A percentile compares a stretch with the other conserved stretches of the same genome.
Conservation (phyloP, 2,888 invertebrate species). For the Volucella inflata region DNA sequence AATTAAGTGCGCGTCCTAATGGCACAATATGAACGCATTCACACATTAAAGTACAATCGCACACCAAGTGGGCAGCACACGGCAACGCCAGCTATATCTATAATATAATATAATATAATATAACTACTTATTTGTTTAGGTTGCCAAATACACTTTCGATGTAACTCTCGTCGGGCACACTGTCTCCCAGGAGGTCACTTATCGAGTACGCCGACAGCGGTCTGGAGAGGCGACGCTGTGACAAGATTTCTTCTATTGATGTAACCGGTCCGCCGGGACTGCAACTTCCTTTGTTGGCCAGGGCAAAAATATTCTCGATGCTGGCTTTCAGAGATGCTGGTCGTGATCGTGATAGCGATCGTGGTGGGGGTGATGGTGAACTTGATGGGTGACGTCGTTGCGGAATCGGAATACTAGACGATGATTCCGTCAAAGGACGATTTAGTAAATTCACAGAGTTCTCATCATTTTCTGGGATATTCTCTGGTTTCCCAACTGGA, state of each 20-base stretch:
- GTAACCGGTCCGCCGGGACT: constrained; percentile 80
- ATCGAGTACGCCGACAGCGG: constrained; percentile 83
- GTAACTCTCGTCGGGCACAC: constrained; percentile 65
- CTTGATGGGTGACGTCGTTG: constrained; percentile 73
- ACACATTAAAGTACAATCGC: neutral
- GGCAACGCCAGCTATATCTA: too few species aligned
- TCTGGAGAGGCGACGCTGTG: constrained; percentile 81
- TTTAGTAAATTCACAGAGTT: constrained; percentile 80
- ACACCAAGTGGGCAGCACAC: neutral
- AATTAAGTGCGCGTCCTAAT: constrained; percentile 14
- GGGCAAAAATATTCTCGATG: constrained; percentile 82
- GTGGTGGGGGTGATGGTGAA: constrained; percentile 69
- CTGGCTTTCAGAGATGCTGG: constrained; percentile 80
- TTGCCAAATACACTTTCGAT: constrained; percentile 68
- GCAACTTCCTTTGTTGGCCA: constrained; percentile 78
- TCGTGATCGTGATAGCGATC: constrained; percentile 71
- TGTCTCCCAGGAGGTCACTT: constrained; percentile 82
- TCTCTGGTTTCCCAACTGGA: constrained; percentile 73
- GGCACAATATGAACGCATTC: constrained; percentile 53
- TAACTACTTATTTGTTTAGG: constrained; percentile 54
- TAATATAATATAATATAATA: too few species aligned
- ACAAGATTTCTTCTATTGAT: constrained; percentile 82
- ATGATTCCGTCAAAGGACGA: constrained; percentile 61
- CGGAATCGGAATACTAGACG: constrained; percentile 69
- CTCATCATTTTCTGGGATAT: constrained; percentile 80